Base-by-base conservation (phyloP, 2,888 invertebrate species). In the Sicus ferrugineus region DNA sequence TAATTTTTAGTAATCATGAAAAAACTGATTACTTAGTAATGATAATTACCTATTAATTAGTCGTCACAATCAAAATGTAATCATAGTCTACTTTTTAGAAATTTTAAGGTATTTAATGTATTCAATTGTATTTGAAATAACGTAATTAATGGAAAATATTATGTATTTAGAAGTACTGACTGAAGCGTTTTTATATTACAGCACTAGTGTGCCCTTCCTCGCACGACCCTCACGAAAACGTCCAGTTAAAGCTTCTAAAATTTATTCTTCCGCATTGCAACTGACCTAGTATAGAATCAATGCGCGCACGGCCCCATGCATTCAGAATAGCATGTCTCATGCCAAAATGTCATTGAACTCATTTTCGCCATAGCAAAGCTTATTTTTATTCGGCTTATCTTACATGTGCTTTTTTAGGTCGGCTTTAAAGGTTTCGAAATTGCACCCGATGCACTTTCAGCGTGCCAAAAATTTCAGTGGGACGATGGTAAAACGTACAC, bases 371-470 rank as follows among this genome's bases (percentile, higher is more conserved):
- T 61, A 34, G n/a, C n/a, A 30, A 30, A 7, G 50, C 9, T 31
- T 52, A 26, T 50, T 58, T 3, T 70, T 11, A 56, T 28, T 26
- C 11, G 69, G 28, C 34, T 63, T 9, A 23, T n/a, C 48, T 62
- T 86, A 95, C 95, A 89, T 95, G 72, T 93, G 96, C 26, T 96
- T 95, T 21, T 75, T 1, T 86, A 96, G 95, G 90, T 95, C 72
- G 93, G 96, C 26, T 96, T 95, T 86, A 95, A 97, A 87, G 97
- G 97, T 14, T 98, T 90, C 83, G 97, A 94, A 1, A 87, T 98
- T 67, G 83, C 90, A 0, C 85, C 88, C 0, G 89, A 89, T 0
- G 92, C 92, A 80, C 83, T 93, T 2, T 79, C 86, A 0, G 85
- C 90, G 0, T 86, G 87, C 2, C 92, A 91, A 0, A 90, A 91